Evolutionary conservation across 1,140 invertebrate species (phyloP).

Genomic region (Mya arenaria): DNA sequence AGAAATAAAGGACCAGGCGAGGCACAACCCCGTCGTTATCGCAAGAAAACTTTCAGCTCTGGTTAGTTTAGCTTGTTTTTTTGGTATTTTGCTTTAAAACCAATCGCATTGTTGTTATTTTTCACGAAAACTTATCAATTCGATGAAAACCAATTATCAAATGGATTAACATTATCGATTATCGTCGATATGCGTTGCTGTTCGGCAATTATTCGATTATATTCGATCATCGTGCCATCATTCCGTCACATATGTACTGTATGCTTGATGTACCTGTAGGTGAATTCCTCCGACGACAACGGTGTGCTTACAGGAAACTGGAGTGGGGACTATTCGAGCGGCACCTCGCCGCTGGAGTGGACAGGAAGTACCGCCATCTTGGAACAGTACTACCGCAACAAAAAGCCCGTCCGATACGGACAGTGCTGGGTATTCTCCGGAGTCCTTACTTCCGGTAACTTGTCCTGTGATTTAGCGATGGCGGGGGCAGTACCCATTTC

Average conservation of each 20-base stretch:
- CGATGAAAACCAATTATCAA: neutral
- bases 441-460: conserved; percentile 91
- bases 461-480: conserved; percentile 80
- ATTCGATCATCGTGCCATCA: too few species aligned
- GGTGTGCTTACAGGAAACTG: conserved; percentile 94
- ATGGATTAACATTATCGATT: neutral
- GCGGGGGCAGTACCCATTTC: too few species aligned
- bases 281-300: conserved; percentile 87
- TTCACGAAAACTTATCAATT: neutral
- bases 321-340: conserved; percentile 91
- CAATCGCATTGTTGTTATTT: neutral
- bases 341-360: conserved; percentile 93
- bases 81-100: neutral
- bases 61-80: neutral
- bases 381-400: conserved; percentile 90
- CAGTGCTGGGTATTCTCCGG: conserved; percentile 98
- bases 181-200: too few species aligned
- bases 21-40: neutral
- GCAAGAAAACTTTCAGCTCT: neutral
- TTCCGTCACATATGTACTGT: too few species aligned
- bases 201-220: too few species aligned
- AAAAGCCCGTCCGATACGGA: conserved; percentile 94
- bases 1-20: neutral
- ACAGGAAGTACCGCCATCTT: conserved; percentile 92
- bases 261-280: conserved; percentile 47